Percentiles rank a stretch among this genome's conserved stretches.
Conservation (phyloP, 1,140 invertebrate species). For the Riptortus pedestris region DNA sequence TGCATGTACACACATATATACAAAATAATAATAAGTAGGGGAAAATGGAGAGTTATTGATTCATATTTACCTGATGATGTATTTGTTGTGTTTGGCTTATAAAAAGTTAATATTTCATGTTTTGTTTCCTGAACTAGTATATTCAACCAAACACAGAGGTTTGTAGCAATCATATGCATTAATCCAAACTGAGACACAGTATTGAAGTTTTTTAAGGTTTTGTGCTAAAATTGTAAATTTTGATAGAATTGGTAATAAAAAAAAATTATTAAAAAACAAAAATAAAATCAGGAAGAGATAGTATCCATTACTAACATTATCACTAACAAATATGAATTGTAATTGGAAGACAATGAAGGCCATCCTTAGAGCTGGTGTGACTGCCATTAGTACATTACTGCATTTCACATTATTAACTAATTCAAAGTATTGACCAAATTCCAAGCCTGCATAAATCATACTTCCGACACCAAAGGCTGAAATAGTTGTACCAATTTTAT, state of each 20-base stretch:
- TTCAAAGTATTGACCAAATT: constrained; percentile 89
- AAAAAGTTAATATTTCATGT: constrained; percentile 83
- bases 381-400: constrained; percentile 71
- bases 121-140: constrained; percentile 87
- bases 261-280: not conserved
- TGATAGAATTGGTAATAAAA: not conserved
- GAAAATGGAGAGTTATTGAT: not conserved
- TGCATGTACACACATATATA: too few species aligned
- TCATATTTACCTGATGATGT: not conserved
- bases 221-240: constrained; percentile 39
- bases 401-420: constrained; percentile 72
- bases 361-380: constrained; percentile 79
- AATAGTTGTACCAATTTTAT: constrained; percentile 31
- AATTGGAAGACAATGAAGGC: constrained; percentile 90
- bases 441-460: constrained; percentile 88
- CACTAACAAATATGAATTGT: constrained; percentile 92
- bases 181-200: constrained; percentile 77
- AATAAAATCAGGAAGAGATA: not conserved
- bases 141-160: constrained; percentile 85
- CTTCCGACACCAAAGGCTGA: constrained; percentile 85
- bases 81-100: constrained; percentile 76
- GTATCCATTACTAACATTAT: constrained; percentile 57
- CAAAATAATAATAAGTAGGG: constrained; percentile 16
- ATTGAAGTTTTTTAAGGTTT: constrained; percentile 80
- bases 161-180: constrained; percentile 94